Evolutionary conservation across 2,797 vertebrate genomes (phyloP).

Genomic region (Falco novaeseelandiae): DNA sequence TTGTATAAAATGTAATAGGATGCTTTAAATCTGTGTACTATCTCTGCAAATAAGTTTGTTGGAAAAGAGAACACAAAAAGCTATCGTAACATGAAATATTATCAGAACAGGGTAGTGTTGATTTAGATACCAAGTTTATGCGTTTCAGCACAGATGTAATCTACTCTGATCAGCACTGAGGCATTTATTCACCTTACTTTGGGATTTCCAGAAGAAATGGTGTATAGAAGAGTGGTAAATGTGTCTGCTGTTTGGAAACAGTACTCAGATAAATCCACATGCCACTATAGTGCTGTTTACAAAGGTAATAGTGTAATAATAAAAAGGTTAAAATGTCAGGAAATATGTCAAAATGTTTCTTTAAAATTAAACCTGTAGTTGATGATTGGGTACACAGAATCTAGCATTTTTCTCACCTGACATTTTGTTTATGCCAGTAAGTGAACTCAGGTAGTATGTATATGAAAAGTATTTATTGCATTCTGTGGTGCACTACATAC

Average conservation of each 20-base stretch:
- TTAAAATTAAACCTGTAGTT: neutral
- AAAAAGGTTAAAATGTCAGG: constrained; percentile 1
- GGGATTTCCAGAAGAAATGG: neutral
- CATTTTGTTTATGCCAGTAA: neutral
- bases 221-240: neutral
- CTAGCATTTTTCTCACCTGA: neutral
- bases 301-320: neutral
- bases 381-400: neutral
- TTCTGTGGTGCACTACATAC: neutral
- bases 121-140: neutral
- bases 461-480: constrained; percentile 16
- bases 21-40: constrained; percentile 8
- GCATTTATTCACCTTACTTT: neutral
- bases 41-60: neutral
- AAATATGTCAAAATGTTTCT: constrained; percentile 3
- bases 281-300: neutral
- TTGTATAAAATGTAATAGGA: neutral
- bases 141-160: neutral
- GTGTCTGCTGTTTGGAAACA: neutral
- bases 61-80: neutral
- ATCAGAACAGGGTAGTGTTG: neutral
- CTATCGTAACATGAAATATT: neutral
- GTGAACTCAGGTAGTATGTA: neutral
- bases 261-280: neutral
- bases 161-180: neutral